Evolutionary conservation across 64 coral and sea anemone species (phyloP), one percentile per base, ranked within the genome.

Genomic region (Trachythela sp.): DNA sequence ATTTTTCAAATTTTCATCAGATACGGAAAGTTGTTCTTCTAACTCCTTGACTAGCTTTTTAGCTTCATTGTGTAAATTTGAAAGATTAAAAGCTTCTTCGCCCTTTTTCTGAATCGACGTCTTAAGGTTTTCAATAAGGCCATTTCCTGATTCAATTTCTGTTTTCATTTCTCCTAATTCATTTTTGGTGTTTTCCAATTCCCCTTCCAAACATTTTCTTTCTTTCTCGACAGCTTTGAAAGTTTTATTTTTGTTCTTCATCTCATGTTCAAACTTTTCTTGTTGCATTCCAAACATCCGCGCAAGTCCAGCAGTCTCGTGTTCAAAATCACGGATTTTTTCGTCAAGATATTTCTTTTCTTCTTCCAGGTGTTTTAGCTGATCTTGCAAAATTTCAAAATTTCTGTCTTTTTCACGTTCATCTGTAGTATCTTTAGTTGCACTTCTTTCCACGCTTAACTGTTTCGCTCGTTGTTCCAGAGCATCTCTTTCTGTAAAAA

Each of bases 281-380:
- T 80, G 75, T 80, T 80, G 75, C 30, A 80, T 80, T 22, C 75
- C 33, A 36, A 80, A 80, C 75, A 80, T 37, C 3, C 37, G 31
- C 0, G 75, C 31, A 35, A 80, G 37, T 39, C 37, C 75, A 6
- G 14, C 75, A 4, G 75, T 80, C 13, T 80, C 75, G 33, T 37
- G 31, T 80, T 80, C 75, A 80, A 80, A 80, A 35, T 80, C 75
- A 9, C 20, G 8, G 0, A 80, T 37, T 0, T 80, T 80, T 9
- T 80, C 75, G 37, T 18, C 13, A 15, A 80, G 37, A 37, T 36
- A 39, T 80, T 80, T 80, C 75, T 80, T 80, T 37, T 80, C 75
- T 22, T 80, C 75, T 37, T 39, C 33, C 75, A 80, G 30, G 8
- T 36, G 34, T 8, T 29, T 15, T 13, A 80, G 15, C 37, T 80